Evolutionary conservation across 2,888 invertebrate species (phyloP).

Genomic region (Erebia palarica): DNA sequence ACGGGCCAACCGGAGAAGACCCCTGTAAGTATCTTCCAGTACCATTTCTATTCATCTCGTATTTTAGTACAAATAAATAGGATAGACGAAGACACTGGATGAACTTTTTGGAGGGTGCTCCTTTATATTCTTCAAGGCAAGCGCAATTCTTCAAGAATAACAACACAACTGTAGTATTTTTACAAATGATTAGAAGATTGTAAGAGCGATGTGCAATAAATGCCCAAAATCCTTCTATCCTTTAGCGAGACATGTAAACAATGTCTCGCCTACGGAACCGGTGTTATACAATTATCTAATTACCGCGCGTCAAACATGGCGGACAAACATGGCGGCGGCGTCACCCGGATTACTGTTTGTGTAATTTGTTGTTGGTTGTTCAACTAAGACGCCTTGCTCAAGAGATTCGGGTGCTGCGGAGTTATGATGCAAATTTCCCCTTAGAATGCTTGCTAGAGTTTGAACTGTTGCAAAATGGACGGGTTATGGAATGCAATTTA

Average conservation of each 20-base stretch:
- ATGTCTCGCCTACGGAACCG: constrained; percentile 51
- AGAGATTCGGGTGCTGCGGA: constrained; percentile 41
- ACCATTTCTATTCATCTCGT: too few relatives aligned
- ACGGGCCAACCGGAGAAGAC: too few relatives aligned
- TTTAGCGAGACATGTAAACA: constrained; percentile 46
- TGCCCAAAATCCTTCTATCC: not conserved
- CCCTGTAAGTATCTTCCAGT: too few relatives aligned
- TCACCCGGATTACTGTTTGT: constrained; percentile 63
- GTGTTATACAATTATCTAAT: constrained; percentile 72
- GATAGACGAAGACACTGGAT: too few relatives aligned
- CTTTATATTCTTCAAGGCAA: too few relatives aligned
- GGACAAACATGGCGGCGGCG: constrained; percentile 53
- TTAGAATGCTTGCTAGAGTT: constrained; percentile 14
- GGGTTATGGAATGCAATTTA: not conserved
- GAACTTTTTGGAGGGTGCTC: too few relatives aligned
- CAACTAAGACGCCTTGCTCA: constrained; percentile 51
- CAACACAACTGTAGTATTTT: too few relatives aligned
- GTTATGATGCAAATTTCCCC: constrained; percentile 58
- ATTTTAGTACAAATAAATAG: too few relatives aligned
- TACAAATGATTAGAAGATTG: too few relatives aligned
- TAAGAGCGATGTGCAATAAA: not conserved
- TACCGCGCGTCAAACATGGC: constrained; percentile 60
- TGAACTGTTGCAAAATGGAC: constrained; percentile 4
- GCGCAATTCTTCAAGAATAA: too few relatives aligned
- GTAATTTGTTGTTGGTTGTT: constrained; percentile 63